Evolutionary conservation across 1,140 invertebrate species (phyloP).

Genomic region (Heliothis subflexa): DNA sequence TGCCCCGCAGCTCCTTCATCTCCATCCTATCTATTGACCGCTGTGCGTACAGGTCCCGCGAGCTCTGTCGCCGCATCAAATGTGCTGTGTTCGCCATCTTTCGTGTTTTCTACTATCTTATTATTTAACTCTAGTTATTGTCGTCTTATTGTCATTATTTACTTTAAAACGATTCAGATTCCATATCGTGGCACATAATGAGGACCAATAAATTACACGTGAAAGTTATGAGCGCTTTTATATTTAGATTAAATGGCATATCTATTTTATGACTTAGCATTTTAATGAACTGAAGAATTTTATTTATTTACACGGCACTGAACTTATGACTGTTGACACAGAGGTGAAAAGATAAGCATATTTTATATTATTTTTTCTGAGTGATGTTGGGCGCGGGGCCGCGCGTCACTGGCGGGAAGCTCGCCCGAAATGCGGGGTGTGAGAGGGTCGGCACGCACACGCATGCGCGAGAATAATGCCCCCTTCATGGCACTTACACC

Average conservation of each 20-base stretch:
- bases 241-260: slow-evolving; percentile 30
- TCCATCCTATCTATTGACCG: slow-evolving; percentile 94
- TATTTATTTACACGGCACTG: slow-evolving; percentile 42
- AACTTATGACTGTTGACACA: slow-evolving; percentile 11
- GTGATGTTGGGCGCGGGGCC: slow-evolving; percentile 55
- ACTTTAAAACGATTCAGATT: slow-evolving; percentile 66
- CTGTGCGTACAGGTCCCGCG: slow-evolving; percentile 92
- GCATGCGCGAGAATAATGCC: slow-evolving; percentile 64
- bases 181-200: slow-evolving; percentile 76
- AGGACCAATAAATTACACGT: slow-evolving; percentile 60
- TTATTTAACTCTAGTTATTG: slow-evolving; percentile 51
- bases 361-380: slow-evolving; percentile 44
- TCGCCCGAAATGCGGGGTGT: slow-evolving; percentile 56
- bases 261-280: slow-evolving; percentile 60
- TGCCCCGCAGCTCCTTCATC: slow-evolving; percentile 93
- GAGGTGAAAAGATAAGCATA: slow-evolving; percentile 10
- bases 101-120: slow-evolving; percentile 51
- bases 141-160: slow-evolving; percentile 53
- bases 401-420: slow-evolving; percentile 76
- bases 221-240: slow-evolving; percentile 53
- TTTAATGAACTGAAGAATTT: slow-evolving; percentile 36
- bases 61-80: slow-evolving; percentile 94
- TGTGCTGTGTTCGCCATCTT: slow-evolving; percentile 96
- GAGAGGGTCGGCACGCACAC: slow-evolving; percentile 50
- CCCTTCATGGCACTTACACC: slow-evolving; percentile 39